Base-by-base conservation (phyloP, 2,797 vertebrate species). In the Saxicola maurus region DNA sequence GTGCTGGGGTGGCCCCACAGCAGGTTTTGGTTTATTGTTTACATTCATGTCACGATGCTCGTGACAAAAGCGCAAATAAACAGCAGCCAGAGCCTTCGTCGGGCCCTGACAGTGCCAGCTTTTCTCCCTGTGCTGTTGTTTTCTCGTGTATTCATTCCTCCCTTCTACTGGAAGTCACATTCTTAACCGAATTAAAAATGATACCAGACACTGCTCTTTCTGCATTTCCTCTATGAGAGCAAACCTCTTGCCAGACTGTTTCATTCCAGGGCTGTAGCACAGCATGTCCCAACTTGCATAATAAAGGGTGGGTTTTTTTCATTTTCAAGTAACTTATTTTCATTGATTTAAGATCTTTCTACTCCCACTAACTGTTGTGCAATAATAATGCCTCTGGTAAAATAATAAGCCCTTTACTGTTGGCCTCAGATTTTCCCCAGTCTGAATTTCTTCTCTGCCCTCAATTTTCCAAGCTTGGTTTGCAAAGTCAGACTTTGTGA, bases 251-350 rank as follows among this genome's bases (percentile, higher is more conserved):
- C 87, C 82, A 90, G 85, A 82, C 11, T 64, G 8, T 65, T 94
- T 86, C 85, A 84, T 91, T 94, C 89, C 93, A 71, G 7, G 1
- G 5, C 49, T 76, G 38, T 49, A 95, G 92, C 71, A 91, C 94
- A 93, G 67, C 87, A 4, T 87, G 95, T 92, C 87, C 94, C 71
- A 82, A 38, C 92, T 93, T 95, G 91, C 91, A 91, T 69, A 95
- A 93, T 76, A 87, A 89, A 83, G 55, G 24, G 48, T 64, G 48
- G 53, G 3, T 60, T 75, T 71, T 86, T 85, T 87, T 82, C 7
- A 51, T 87, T 91, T 83, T 73, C 46, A 89, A 94, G 45, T 69
- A 93, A 81, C 67, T 91, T 84, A 55, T 84, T 94, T 92, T 93
- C 82, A 86, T 86, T 91, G 69, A 93, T 82, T 92, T 91, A 81